These are phyloP conservation scores for Drosophila pseudotakahashii DNA, from an alignment of 2,888 invertebrate genomes.

Conservation along the genomic window DNA sequence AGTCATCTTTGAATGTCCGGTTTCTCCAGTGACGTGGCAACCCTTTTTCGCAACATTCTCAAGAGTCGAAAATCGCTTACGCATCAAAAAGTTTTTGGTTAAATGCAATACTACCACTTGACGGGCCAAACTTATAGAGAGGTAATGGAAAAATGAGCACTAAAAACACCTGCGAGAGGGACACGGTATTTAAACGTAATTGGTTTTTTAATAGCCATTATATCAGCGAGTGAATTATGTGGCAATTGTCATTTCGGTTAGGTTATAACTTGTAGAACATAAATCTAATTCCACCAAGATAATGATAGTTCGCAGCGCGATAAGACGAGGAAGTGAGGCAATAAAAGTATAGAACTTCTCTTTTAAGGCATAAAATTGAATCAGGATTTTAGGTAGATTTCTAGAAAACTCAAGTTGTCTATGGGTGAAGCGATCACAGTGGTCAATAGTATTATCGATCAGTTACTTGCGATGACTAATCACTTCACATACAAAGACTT, in stretches of 20 bases:
- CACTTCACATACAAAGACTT: slow-evolving; percentile 17
- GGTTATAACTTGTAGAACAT: slow-evolving; percentile 73
- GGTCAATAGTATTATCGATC: slow-evolving; percentile 13
- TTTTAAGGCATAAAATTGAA: slow-evolving; percentile 8
- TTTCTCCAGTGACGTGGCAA: slow-evolving; percentile 38
- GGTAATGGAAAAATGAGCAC: slow-evolving; percentile 10
- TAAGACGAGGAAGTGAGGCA: slow-evolving; percentile 26
- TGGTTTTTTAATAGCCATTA: slow-evolving; percentile 76
- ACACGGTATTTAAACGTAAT: slow-evolving; percentile 74
- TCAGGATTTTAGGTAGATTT: background rate
- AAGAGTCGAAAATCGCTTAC: slow-evolving; percentile 42
- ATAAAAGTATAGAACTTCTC: background rate
- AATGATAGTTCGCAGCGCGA: slow-evolving; percentile 14
- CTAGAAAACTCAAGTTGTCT: background rate
- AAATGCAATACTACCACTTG: slow-evolving; percentile 10
- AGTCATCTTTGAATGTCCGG: slow-evolving; percentile 15
- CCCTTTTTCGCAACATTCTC: slow-evolving; percentile 36
- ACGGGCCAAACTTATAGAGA: slow-evolving; percentile 12
- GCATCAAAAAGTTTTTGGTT: slow-evolving; percentile 35
- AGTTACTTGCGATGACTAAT: slow-evolving; percentile 22
- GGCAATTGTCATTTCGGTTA: slow-evolving; percentile 61
- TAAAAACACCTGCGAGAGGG: slow-evolving; percentile 1
- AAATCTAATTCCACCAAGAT: slow-evolving; percentile 47
- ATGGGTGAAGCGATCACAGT: background rate
- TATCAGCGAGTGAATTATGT: slow-evolving; percentile 73